Evolutionary conservation across 2,888 invertebrate species (phyloP), one percentile per base, ranked within the genome.

Genomic region (Drosophila pseudotalamancana): DNA sequence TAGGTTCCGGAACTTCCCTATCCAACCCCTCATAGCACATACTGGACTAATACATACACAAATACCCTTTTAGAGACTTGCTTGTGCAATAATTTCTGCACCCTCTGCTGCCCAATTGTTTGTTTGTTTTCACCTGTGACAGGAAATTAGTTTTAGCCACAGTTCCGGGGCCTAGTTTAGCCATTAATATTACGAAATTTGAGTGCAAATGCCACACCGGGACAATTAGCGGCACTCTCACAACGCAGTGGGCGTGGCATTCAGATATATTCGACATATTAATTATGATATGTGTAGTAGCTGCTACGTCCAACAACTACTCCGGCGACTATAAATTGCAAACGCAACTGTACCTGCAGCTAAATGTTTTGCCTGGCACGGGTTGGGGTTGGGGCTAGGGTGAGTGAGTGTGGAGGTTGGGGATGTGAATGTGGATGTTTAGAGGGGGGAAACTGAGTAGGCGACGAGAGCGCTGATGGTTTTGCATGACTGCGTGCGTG

Each of bases 131-230:
- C n/a, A 51, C 48, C 49, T 57, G 42, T 34, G 34, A 18, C 69
- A 72, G 80, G 77, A 80, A 80, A 80, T 80, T 80, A 70, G 86
- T 77, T 85, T 82, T 82, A 57, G 79, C 82, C 74, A 60, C 74
- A 74, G 51, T 48, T 61, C 32, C 54, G 31, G 29, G 39, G 51
- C 25, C 60, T 35, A 48, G 50, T 56, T n/a, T 48, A 51, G 48
- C 31, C 68, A 79, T 80, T 77, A 79, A 79, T 81, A 72, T 75
- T 75, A 69, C 70, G 54, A 66, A 81, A 81, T 73, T 76, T 78
- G 76, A 78, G 81, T 84, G 82, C 76, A 71, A 84, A 67, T 64
- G 45, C 69, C 48, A 35, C 46, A 56, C 39, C 40, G 60, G 43
- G 11, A 53, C 84, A 84, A 79, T 79, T 80, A 80, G 79, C 75